Base-by-base conservation (phyloP, 2,113 vertebrate species). In the Carassius gibelio region DNA sequence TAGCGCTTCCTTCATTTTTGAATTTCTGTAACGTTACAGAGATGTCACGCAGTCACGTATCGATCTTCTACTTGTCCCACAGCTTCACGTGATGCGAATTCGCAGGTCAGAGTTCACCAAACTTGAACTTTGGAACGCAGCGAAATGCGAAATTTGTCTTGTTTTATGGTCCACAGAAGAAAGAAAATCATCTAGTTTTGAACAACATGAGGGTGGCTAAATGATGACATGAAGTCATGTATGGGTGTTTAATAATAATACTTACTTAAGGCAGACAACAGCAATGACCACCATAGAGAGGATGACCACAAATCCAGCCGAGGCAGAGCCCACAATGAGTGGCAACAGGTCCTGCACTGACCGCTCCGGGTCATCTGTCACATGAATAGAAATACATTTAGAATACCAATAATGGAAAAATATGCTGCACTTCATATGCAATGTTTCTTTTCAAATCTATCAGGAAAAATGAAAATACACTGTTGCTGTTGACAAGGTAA, bases 231-330 rank as follows among this genome's bases (percentile, higher is more conserved):
- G 21, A 75, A 26, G 45, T 17, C 23, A 52, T 11, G 68, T n/a
- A 71, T 0, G 42, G 11, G n/a, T 48, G 11, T 82, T 71, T n/a
- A 57, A 42, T 11, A 3, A 17, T 82, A 23, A n/a, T 52, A 52
- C 93, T 94, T 95, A 99, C 98, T 97, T 99, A 93, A 98, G 97
- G 92, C 97, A 99, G 90, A 99, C 97, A 0, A 99, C 94, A 26
- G 96, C 95, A 0, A 99, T 98, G 90, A 99, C 96, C 89, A 98
- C 96, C 38, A 99, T 92, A 6, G 96, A 97, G 1, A 97, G 96
- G 79, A 99, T 94, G 9, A 99, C 97, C 50, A 99, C 96, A 69
- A 99, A 95, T 3, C 96, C 96, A 0, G 98, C 98, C 0, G 95
- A 96, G 50, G 97, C 97, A 0, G 98, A 99, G 45, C 98, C 98